Conservation (phyloP, 1,140 invertebrate genomes). For the Helicoverpa zea region DNA sequence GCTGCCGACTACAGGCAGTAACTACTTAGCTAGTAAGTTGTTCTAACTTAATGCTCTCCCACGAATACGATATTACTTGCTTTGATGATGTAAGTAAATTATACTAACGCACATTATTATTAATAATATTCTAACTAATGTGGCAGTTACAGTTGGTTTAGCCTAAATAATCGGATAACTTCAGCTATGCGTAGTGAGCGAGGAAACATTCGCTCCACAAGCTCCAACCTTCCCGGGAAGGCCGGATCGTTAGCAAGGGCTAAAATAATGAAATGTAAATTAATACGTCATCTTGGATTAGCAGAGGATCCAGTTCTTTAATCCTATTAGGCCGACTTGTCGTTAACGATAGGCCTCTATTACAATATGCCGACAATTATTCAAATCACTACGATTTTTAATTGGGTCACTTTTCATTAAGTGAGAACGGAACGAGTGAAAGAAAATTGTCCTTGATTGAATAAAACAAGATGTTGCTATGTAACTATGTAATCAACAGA, state of each 20-base stretch:
- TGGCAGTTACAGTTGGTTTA: constrained; percentile 19
- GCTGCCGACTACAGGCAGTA: neutral
- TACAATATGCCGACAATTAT: constrained; percentile 46
- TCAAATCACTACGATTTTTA: constrained; percentile 51
- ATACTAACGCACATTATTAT: constrained; percentile 14
- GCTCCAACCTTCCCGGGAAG: constrained; percentile 26
- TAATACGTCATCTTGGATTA: constrained; percentile 65
- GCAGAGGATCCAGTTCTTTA: constrained; percentile 56
- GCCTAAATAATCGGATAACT: constrained; percentile 28
- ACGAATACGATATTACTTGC: constrained; percentile 22
- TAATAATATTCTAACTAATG: constrained; percentile 16
- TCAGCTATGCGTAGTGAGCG: constrained; percentile 4
- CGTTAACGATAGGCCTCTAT: constrained; percentile 45
- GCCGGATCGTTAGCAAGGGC: constrained; percentile 42
- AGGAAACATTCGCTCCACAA: constrained; percentile 15
- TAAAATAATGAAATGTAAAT: constrained; percentile 65
- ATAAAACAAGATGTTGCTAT: constrained; percentile 10
- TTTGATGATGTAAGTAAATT: constrained; percentile 34
- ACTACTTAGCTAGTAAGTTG: constrained; percentile 29
- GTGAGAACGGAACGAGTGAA: neutral
- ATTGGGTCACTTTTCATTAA: constrained; percentile 47
- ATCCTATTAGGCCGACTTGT: constrained; percentile 59
- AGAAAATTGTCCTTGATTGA: constrained; percentile 2
- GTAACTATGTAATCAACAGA: neutral
- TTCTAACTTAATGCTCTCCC: constrained; percentile 32